Conservation (phyloP, 1,140 invertebrate genomes). For the Globodera rostochiensis region DNA sequence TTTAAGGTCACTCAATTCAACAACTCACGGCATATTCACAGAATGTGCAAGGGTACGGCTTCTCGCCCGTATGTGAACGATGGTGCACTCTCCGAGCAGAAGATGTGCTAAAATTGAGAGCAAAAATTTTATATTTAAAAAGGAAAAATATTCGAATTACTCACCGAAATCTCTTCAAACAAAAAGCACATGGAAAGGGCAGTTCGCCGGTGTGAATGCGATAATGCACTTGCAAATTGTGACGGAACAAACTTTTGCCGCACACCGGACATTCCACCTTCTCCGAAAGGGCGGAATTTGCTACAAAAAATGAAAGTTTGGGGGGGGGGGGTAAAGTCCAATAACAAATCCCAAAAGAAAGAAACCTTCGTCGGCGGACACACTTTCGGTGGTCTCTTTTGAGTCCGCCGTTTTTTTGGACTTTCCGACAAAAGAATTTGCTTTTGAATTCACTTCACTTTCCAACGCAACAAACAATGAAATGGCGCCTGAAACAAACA, state of each 20-base stretch:
- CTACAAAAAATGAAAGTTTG: too few relatives aligned
- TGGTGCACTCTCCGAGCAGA: constrained; percentile 58
- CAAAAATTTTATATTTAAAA: constrained; percentile 6
- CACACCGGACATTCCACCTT: constrained; percentile 60
- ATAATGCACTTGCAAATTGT: constrained; percentile 62
- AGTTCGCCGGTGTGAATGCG: constrained; percentile 67
- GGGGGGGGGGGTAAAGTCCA: too few relatives aligned
- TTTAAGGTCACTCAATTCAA: neutral
- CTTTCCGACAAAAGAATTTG: neutral
- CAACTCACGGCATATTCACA: constrained; percentile 80
- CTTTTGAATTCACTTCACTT: neutral
- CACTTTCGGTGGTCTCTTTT: neutral
- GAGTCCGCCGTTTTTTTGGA: neutral
- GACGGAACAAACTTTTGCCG: constrained; percentile 53
- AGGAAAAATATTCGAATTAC: constrained; percentile 16
- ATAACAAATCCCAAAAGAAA: too few relatives aligned
- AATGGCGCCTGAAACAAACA: neutral
- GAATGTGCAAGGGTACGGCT: constrained; percentile 92
- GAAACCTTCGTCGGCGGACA: too few relatives aligned
- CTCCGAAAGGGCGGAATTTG: neutral
- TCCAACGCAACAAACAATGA: constrained; percentile 1
- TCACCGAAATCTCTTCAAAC: constrained; percentile 62
- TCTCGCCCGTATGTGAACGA: constrained; percentile 84
- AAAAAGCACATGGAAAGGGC: constrained; percentile 67
- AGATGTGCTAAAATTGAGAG: constrained; percentile 38